A percentile compares a stretch with the other conserved stretches of the same genome.
Evolutionary conservation across 2,113 vertebrate genomes (phyloP).

Genomic region (Campylomormyrus tamandua): DNA sequence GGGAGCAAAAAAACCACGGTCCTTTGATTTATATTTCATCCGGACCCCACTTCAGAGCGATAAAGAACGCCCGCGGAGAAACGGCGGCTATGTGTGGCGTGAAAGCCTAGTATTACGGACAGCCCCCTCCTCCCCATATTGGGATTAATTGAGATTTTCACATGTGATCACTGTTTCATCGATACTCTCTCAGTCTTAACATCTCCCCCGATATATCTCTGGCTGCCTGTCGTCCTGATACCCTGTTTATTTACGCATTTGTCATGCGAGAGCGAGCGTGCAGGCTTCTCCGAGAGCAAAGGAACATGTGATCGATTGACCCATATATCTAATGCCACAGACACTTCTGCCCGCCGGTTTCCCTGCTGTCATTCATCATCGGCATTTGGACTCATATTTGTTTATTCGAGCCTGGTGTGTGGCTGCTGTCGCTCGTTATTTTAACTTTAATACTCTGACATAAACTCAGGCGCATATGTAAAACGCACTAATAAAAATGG

Average conservation of each 20-base stretch:
- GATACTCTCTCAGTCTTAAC: background rate
- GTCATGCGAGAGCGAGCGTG: background rate
- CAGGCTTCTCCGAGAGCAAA: background rate
- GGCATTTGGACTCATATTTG: background rate
- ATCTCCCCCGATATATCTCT: background rate
- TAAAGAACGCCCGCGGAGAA: background rate
- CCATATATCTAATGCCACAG: background rate
- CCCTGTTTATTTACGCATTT: background rate
- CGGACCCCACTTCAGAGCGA: background rate
- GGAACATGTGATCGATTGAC: background rate
- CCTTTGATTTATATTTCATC: conserved; percentile 2
- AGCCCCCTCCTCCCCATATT: background rate
- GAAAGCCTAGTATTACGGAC: background rate
- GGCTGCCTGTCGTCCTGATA: background rate
- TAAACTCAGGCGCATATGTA: background rate
- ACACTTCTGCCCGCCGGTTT: background rate
- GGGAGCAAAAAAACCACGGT: background rate
- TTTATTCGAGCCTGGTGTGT: background rate
- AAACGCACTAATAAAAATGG: background rate
- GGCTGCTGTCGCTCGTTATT: background rate
- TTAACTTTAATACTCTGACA: conserved; percentile 1
- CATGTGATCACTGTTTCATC: background rate
- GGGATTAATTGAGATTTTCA: background rate
- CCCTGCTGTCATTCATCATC: background rate
- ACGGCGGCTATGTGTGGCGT: background rate